Evolutionary conservation across 2,888 invertebrate species (phyloP).

Genomic region (Stenchaetothrips biformis): DNA sequence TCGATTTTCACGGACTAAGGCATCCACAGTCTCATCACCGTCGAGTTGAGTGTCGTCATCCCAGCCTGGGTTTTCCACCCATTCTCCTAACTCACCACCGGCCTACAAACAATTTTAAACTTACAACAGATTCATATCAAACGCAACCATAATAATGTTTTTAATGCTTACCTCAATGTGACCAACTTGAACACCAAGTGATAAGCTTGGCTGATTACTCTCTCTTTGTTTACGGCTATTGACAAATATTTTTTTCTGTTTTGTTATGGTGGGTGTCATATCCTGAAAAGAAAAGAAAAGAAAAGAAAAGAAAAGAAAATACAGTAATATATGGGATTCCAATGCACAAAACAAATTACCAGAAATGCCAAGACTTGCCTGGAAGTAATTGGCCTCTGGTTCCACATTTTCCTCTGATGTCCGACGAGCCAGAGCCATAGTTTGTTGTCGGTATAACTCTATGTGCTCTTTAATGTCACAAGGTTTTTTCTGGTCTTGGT

Average conservation of each 20-base stretch:
- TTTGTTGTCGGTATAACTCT: constrained; percentile 8
- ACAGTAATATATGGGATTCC: neutral
- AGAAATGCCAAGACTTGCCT: neutral
- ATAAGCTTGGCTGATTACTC: neutral
- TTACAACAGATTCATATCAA: neutral
- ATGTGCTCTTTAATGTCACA: constrained; percentile 6
- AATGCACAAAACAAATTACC: too few relatives aligned
- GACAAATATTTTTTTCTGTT: constrained; percentile 6
- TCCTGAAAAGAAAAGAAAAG: neutral
- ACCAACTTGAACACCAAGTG: neutral
- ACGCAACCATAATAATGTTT: neutral
- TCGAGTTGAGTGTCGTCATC: constrained; percentile 43
- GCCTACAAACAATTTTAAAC: neutral
- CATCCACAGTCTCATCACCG: constrained; percentile 41
- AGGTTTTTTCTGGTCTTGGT: neutral
- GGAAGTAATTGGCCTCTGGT: neutral
- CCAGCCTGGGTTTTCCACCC: constrained; percentile 46
- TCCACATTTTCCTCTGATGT: neutral
- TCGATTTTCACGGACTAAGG: constrained; percentile 44
- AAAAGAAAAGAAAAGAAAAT: neutral
- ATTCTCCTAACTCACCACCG: constrained; percentile 44
- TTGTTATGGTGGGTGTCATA: neutral
- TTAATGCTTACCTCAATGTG: neutral
- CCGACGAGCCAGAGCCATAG: neutral
- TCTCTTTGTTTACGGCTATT: neutral